phyloP scores from a whole-genome alignment of 2,113 vertebrate genomes.

The Cisticola juncidis region DNA sequence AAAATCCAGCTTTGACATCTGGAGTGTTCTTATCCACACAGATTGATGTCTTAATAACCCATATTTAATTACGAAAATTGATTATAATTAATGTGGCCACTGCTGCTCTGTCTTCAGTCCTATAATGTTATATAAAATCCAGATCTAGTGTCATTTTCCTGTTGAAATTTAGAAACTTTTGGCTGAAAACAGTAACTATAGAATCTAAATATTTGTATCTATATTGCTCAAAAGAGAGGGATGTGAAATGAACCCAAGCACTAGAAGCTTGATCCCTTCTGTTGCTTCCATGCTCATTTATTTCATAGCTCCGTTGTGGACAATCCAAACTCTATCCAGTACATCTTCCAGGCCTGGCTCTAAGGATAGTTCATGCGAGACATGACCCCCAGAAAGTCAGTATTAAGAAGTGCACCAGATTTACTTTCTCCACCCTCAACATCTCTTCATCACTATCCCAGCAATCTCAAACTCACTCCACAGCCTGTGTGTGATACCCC shows the following conservation, averaged over 20 bases:
- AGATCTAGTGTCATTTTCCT: background rate
- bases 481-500: background rate
- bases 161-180: background rate
- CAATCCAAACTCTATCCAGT: background rate
- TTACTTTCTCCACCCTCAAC: background rate
- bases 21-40: background rate
- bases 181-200: background rate
- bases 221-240: background rate
- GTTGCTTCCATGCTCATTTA: background rate
- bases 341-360: background rate
- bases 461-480: background rate
- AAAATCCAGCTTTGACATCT: background rate
- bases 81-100: background rate
- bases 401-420: too few relatives aligned
- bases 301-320: background rate
- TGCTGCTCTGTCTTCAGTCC: background rate
- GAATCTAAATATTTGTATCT: background rate
- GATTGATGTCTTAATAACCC: slow-evolving; percentile 7
- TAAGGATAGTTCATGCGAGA: background rate
- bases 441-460: background rate
- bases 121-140: background rate
- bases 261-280: background rate
- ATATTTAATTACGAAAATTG: background rate
- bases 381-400: background rate
- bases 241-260: background rate